Evolutionary conservation across 2,888 invertebrate species (phyloP).

Genomic region (Synergus laeviventris): DNA sequence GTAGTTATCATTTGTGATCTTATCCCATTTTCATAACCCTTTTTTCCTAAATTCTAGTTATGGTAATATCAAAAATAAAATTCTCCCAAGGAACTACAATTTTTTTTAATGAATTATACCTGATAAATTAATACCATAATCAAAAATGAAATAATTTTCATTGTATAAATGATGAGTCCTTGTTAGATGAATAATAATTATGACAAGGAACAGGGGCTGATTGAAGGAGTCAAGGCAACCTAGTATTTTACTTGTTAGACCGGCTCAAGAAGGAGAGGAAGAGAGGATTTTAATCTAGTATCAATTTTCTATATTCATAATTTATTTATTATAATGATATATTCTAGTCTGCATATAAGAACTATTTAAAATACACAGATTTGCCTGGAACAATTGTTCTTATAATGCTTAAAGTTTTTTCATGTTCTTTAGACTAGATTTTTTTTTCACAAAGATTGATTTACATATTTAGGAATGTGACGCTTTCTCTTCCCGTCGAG

Average conservation of each 20-base stretch:
- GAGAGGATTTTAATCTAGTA: constrained; percentile 7
- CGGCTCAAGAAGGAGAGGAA: background rate
- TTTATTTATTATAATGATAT: background rate
- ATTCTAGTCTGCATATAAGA: too few relatives aligned
- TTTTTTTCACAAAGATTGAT: too few relatives aligned
- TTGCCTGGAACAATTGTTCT: too few relatives aligned
- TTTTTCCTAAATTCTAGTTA: background rate
- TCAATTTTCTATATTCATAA: background rate
- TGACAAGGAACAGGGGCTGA: background rate
- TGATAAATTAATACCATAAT: background rate
- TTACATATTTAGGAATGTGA: too few relatives aligned
- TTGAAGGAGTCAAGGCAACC: constrained; percentile 18
- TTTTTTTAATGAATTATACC: background rate
- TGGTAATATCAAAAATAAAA: background rate
- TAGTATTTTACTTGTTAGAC: constrained; percentile 24
- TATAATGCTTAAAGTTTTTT: too few relatives aligned
- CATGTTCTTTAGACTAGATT: too few relatives aligned
- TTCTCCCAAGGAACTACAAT: background rate
- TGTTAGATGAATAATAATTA: constrained; percentile 8
- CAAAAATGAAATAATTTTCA: background rate
- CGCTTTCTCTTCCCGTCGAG: too few relatives aligned
- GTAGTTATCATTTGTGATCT: background rate
- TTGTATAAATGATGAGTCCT: background rate
- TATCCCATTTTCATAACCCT: background rate
- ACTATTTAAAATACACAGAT: too few relatives aligned